Base-by-base conservation (phyloP, 2,888 invertebrate species). In the Harpagoxenus sublaevis region DNA sequence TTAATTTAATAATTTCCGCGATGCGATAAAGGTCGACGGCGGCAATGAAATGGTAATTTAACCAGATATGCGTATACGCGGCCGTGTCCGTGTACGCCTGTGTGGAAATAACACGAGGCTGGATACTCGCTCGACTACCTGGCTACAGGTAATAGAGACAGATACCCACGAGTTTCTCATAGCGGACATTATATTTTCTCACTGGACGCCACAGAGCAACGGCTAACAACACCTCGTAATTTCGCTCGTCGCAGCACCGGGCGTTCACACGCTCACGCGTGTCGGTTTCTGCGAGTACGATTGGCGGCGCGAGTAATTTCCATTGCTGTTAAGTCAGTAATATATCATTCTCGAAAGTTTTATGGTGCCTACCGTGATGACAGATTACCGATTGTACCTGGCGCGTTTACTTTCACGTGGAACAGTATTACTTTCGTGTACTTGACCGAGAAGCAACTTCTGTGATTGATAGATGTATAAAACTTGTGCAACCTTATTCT, bases 1-100 rank as follows among this genome's bases (percentile, higher is more conserved):
- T 92, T 90, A 90, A 93, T 92, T 93, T 92, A 93, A 93, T 92
- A 70, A 63, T 70, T 83, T 48, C 66, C 78, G 77, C 42, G 84
- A 65, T 70, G 73, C 75, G 84, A 87, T 81, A 68, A 88, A 84
- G 78, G 71, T 90, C 81, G 66, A 60, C 57, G 31, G 71, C 9
- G 70, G 55, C 77, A 74, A 79, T 82, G 84, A 87, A 86, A 84
- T 71, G 77, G 84, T 81, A 85, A 89, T 90, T 88, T 79, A 84
- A 74, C 53, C 48, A 66, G 84, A 84, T 79, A 84, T 48, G 70
- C 39, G 63, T 81, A 70, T 81, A 70, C 45, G 9, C 12, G 31
- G 12, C 23, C 39, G 18, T 35, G 6, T 2, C 5, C n/a, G 15
- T 35, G 35, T 35, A 6, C 6, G 35, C 2, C 9, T 18, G 4